These are phyloP conservation scores for Distichodus sexfasciatus DNA, from an alignment of 2,797 vertebrate genomes.

Conservation along the genomic window DNA sequence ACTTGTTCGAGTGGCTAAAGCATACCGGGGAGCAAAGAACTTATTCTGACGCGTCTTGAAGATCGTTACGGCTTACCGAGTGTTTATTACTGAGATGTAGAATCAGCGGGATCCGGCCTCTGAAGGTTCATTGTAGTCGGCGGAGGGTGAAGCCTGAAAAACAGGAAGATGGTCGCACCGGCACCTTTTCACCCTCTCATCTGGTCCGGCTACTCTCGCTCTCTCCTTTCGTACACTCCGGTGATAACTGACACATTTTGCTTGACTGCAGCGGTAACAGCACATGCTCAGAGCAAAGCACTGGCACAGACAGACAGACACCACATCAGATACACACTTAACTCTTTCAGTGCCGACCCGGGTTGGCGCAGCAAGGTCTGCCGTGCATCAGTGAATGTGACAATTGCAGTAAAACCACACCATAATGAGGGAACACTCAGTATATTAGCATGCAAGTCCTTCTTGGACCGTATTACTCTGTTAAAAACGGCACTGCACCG, in stretches of 20 bases:
- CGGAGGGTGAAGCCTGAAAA: background rate
- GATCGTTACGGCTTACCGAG: conserved; percentile 40
- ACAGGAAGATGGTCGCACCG: conserved; percentile 7
- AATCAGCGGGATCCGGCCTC: background rate
- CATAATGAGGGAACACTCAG: no score
- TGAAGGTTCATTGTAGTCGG: conserved; percentile 2
- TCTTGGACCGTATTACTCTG: no score
- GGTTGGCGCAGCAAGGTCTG: no score
- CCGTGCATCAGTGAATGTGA: no score
- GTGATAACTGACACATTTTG: conserved; percentile 71
- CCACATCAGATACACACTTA: conserved; percentile 55
- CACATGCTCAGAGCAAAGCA: conserved; percentile 68
- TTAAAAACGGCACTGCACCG: no score
- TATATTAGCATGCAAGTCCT: no score
- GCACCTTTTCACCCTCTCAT: conserved; percentile 6
- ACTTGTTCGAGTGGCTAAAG: no score
- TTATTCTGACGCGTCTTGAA: conserved; percentile 5
- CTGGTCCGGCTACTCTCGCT: background rate
- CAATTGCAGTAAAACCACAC: no score
- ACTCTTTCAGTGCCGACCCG: conserved; percentile 49
- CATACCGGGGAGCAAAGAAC: no score
- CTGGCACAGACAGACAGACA: conserved; percentile 46
- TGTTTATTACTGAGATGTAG: conserved; percentile 22
- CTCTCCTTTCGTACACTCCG: conserved; percentile 55
- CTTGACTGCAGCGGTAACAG: conserved; percentile 69